phyloP scores from a whole-genome alignment of 2,888 invertebrate genomes.

The Coelinius sp. region DNA sequence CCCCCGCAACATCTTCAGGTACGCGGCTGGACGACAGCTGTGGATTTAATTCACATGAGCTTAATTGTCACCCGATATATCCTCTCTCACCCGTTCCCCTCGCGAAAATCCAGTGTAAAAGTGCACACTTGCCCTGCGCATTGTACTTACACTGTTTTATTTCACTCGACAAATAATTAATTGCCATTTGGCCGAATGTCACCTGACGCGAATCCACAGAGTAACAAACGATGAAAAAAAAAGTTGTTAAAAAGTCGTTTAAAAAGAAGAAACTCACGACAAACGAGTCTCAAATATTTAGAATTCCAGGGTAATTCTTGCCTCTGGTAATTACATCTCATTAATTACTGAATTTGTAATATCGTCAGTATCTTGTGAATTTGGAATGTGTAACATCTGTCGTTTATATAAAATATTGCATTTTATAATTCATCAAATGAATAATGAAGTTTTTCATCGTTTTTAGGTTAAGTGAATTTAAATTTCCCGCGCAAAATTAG shows the following conservation, averaged over 20 bases:
- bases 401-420: too few species aligned
- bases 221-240: too few species aligned
- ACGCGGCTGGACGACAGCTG: constrained; percentile 13
- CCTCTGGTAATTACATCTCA: background rate
- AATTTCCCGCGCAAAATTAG: too few species aligned
- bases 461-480: too few species aligned
- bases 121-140: background rate
- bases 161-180: constrained; percentile 4
- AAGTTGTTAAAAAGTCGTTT: background rate
- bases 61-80: constrained; percentile 31
- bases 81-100: background rate
- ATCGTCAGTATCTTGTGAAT: background rate
- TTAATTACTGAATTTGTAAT: constrained; percentile 5
- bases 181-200: background rate
- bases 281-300: background rate
- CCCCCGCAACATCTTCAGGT: background rate
- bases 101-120: constrained; percentile 11
- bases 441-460: too few species aligned
- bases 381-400: background rate
- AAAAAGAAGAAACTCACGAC: background rate
- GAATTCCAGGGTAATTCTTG: background rate
- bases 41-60: constrained; percentile 19
- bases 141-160: background rate
- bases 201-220: background rate
- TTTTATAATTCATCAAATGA: too few species aligned